These are phyloP conservation scores for Coregonus clupeaformis DNA, from an alignment of 2,113 vertebrate genomes.

Conservation along the genomic window DNA sequence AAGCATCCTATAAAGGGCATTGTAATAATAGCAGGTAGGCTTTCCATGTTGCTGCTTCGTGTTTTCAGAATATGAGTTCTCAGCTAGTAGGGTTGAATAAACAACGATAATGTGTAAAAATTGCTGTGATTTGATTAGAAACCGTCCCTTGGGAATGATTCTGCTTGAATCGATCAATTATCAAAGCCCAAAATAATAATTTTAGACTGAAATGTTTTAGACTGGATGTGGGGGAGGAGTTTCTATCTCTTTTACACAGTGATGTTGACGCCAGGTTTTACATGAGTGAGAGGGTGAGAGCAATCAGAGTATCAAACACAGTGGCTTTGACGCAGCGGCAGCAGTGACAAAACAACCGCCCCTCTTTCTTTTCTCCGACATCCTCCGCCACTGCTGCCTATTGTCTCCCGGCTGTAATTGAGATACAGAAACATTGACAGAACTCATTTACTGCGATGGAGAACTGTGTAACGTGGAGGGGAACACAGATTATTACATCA, in stretches of 20 bases:
- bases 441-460: slow-evolving; percentile 73
- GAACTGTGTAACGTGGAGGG: slow-evolving; percentile 63
- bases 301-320: slow-evolving; percentile 21
- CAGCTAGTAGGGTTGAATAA: too few species aligned
- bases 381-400: slow-evolving; percentile 51
- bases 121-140: too few species aligned
- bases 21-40: too few species aligned
- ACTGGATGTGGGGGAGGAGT: too few species aligned
- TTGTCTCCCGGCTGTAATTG: slow-evolving; percentile 69
- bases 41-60: too few species aligned
- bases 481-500: slow-evolving; percentile 72
- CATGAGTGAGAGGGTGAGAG: slow-evolving; percentile 28
- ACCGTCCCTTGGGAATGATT: too few species aligned
- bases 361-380: slow-evolving; percentile 33
- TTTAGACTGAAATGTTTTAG: too few species aligned
- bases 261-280: slow-evolving; percentile 9
- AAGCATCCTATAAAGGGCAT: too few species aligned
- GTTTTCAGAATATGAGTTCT: too few species aligned
- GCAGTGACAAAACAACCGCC: slow-evolving; percentile 22
- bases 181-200: too few species aligned
- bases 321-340: slow-evolving; percentile 31
- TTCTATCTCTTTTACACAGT: neutral
- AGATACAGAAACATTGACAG: slow-evolving; percentile 75
- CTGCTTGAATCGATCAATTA: too few species aligned
- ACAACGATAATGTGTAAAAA: too few species aligned